Conservation (phyloP, 2,797 vertebrate genomes). For the Artibeus jamaicensis region DNA sequence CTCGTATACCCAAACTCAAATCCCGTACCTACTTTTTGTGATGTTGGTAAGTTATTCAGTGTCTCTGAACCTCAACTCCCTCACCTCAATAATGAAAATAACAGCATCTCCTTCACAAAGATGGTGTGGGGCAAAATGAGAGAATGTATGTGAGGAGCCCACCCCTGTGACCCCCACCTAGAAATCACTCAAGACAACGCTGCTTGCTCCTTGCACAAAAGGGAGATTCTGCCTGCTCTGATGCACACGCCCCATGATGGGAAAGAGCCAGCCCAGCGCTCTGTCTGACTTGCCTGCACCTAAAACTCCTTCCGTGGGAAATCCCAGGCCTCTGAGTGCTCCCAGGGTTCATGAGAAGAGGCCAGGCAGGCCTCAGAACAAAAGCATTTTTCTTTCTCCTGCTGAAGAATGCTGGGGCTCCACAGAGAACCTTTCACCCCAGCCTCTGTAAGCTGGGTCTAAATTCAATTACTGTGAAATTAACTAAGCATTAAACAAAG, state of each 20-base stretch:
- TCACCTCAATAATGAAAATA: neutral
- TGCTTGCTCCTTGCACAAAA: neutral
- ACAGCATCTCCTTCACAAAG: neutral
- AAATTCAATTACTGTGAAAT: constrained; percentile 75
- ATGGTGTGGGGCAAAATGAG: neutral
- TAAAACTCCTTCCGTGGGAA: neutral
- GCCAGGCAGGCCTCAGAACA: neutral
- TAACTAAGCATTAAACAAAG: constrained; percentile 75
- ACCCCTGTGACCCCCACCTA: neutral
- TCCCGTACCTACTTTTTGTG: neutral
- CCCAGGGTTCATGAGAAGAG: neutral
- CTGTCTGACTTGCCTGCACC: neutral
- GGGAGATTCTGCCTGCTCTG: neutral
- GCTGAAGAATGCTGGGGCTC: neutral
- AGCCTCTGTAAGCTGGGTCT: neutral
- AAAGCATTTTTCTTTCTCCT: constrained; percentile 21
- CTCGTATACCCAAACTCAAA: neutral
- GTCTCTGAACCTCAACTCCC: neutral
- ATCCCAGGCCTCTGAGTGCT: neutral
- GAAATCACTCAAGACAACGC: neutral
- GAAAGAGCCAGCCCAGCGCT: neutral
- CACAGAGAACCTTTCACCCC: constrained; percentile 56
- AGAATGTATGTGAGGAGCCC: neutral
- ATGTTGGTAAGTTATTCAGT: neutral
- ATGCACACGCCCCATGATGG: neutral